A percentile compares a stretch with the other conserved stretches of the same genome.
Conservation (phyloP, 2,797 vertebrate genomes). For the Onychomys torridus region DNA sequence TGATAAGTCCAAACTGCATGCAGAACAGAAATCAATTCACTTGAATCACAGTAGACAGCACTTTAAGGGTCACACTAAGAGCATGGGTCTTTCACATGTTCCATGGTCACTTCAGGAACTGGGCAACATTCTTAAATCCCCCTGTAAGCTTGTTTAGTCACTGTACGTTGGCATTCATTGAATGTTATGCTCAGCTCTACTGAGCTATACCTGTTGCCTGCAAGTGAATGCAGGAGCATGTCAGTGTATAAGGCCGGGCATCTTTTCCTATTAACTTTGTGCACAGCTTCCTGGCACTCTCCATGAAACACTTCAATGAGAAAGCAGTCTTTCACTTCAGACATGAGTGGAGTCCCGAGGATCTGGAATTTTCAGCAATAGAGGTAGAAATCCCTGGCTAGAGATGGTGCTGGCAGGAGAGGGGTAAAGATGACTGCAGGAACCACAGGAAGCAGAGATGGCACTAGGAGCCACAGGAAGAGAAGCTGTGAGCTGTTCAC, state of each 20-base stretch:
- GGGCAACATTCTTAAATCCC: background rate
- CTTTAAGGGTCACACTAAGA: background rate
- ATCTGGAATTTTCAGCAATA: slow-evolving; percentile 13
- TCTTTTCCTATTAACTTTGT: slow-evolving; percentile 19
- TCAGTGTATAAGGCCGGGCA: background rate
- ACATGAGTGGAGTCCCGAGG: slow-evolving; percentile 26
- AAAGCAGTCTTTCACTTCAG: slow-evolving; percentile 18
- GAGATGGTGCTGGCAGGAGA: slow-evolving; percentile 36
- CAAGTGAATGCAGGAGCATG: background rate
- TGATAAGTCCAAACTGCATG: background rate
- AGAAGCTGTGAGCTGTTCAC: slow-evolving; percentile 36
- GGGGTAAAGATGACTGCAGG: background rate
- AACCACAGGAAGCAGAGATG: background rate
- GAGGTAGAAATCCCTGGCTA: slow-evolving; percentile 44
- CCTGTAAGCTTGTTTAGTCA: background rate
- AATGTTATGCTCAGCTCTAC: background rate
- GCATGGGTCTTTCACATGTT: background rate
- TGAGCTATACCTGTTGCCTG: background rate
- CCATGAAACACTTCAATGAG: slow-evolving; percentile 37
- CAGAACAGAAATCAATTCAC: background rate
- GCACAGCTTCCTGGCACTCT: background rate
- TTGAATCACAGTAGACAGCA: background rate
- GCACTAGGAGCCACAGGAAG: slow-evolving; percentile 14
- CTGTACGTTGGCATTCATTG: background rate
- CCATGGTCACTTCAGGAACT: background rate